Conservation (phyloP, 2,888 invertebrate genomes). For the Aelia acuminata region DNA sequence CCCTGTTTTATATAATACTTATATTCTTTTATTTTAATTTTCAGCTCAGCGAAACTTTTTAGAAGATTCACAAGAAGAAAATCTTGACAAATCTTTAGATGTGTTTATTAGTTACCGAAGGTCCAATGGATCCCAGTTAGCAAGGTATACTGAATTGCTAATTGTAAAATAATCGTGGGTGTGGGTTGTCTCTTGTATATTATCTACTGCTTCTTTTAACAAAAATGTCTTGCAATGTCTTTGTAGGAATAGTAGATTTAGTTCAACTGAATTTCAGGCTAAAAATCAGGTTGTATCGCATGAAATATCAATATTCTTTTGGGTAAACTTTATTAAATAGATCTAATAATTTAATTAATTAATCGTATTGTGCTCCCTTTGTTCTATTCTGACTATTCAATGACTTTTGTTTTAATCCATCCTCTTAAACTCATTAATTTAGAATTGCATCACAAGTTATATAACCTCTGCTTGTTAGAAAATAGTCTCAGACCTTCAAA, state of each 20-base stretch:
- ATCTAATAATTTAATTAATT: too few species aligned
- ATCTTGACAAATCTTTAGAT: conserved; percentile 90
- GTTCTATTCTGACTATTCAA: too few species aligned
- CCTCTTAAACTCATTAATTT: background rate
- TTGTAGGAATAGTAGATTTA: background rate
- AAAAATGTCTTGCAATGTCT: background rate
- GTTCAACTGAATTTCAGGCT: too few species aligned
- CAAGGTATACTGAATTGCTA: conserved; percentile 71
- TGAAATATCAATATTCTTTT: background rate
- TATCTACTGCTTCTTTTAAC: background rate
- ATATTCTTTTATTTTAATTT: conserved; percentile 67
- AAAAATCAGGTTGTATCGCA: background rate
- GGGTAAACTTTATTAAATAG: too few species aligned
- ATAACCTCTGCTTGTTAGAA: background rate
- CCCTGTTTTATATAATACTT: background rate
- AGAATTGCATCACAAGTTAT: background rate
- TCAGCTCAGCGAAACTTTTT: conserved; percentile 77
- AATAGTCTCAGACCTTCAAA: background rate
- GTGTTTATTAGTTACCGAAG: conserved; percentile 98
- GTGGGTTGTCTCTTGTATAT: background rate
- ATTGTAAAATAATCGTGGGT: background rate
- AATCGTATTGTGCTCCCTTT: too few species aligned
- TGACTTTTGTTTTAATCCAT: too few species aligned
- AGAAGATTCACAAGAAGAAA: conserved; percentile 80
- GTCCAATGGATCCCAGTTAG: conserved; percentile 97